Percentiles rank a stretch among this genome's conserved stretches.
phyloP scores from a whole-genome alignment of 2,113 vertebrate genomes.

The Pholis gunnellus region DNA sequence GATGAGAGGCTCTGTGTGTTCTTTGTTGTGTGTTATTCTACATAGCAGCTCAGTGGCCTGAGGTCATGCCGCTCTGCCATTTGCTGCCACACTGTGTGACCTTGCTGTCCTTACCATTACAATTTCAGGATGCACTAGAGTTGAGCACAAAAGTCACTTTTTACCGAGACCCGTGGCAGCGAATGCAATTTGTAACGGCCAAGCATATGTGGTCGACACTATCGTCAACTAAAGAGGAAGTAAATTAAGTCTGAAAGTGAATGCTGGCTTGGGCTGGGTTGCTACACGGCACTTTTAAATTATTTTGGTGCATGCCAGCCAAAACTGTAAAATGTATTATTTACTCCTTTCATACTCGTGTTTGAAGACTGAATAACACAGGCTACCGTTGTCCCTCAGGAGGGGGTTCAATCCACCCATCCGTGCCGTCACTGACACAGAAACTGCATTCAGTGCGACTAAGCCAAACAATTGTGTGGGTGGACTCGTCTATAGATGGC shows the following conservation, averaged over 20 bases:
- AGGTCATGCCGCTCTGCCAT: constrained; percentile 51
- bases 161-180: not conserved
- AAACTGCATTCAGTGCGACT: not conserved
- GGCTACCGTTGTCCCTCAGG: not conserved
- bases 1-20: constrained; percentile 58
- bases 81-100: constrained; percentile 48
- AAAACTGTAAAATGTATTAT: not conserved
- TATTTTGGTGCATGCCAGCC: not conserved
- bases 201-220: not conserved
- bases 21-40: constrained; percentile 64
- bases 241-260: constrained; percentile 4
- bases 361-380: not conserved
- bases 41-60: constrained; percentile 30
- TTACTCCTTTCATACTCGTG: not conserved
- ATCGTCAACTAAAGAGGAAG: not conserved
- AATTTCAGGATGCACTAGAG: constrained; percentile 12
- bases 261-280: not conserved
- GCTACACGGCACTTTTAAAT: not conserved
- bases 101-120: constrained; percentile 40
- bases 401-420: not conserved
- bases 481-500: not conserved
- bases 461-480: not conserved
- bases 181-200: constrained; percentile 8
- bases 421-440: not conserved
- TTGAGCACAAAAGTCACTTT: constrained; percentile 29